These are phyloP conservation scores for Calameuta pallipes DNA, from an alignment of 2,888 invertebrate species.

Conservation along the genomic window DNA sequence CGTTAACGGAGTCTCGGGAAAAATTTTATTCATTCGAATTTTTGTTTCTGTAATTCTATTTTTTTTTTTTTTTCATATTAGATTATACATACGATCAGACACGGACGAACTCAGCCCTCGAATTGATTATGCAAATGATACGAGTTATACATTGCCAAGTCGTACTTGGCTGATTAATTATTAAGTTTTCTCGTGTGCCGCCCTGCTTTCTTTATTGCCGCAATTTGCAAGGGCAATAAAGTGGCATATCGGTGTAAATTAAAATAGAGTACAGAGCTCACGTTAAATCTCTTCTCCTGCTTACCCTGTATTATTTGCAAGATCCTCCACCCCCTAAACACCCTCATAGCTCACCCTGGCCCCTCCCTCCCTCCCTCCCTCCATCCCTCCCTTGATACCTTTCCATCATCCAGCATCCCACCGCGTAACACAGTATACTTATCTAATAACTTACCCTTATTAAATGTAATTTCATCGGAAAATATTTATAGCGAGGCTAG, in stretches of 20 bases:
- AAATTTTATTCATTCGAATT: not conserved
- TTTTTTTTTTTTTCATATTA: too few relatives aligned
- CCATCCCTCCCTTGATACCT: not conserved
- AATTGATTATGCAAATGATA: too few relatives aligned
- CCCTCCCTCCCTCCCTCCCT: not conserved
- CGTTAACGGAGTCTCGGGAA: too few relatives aligned
- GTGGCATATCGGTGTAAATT: not conserved
- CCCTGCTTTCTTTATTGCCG: not conserved
- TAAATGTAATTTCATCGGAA: slow-evolving; percentile 21
- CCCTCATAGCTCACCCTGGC: not conserved
- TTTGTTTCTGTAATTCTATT: not conserved
- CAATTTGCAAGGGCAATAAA: not conserved
- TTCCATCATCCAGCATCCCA: not conserved
- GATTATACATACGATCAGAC: too few relatives aligned
- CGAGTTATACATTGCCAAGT: too few relatives aligned
- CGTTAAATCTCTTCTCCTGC: not conserved
- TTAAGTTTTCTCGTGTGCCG: not conserved
- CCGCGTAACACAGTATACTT: slow-evolving; percentile 3
- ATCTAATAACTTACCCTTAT: slow-evolving; percentile 9
- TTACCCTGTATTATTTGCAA: not conserved
- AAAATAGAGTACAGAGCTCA: not conserved
- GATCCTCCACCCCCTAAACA: not conserved
- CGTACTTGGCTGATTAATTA: not conserved
- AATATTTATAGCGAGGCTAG: slow-evolving; percentile 16
- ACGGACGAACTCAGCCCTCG: too few relatives aligned